A percentile compares a stretch with the other conserved stretches of the same genome.
Conservation (phyloP, 2,113 vertebrate species). For the Odobenus rosmarus region DNA sequence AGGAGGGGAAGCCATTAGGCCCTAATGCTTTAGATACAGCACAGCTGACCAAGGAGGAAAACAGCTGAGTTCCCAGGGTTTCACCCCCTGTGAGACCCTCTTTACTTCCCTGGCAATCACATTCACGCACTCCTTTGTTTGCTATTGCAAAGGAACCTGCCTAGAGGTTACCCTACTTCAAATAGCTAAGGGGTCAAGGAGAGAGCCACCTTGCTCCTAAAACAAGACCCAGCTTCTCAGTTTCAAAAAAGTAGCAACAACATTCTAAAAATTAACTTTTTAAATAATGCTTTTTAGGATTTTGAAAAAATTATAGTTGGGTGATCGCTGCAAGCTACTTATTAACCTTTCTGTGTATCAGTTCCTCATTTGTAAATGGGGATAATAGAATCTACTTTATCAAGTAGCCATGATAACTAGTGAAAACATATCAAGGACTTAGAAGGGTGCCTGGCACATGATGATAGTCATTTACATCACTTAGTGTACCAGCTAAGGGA, state of each 20-base stretch:
- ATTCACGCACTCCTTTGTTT: neutral
- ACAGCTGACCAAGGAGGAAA: slow-evolving; percentile 55
- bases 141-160: neutral
- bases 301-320: neutral
- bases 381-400: neutral
- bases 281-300: neutral
- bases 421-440: neutral
- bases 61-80: neutral
- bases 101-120: slow-evolving; percentile 20
- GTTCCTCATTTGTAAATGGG: neutral
- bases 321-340: neutral
- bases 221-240: neutral
- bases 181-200: neutral
- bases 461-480: neutral
- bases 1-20: slow-evolving; percentile 51
- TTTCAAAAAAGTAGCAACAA: neutral
- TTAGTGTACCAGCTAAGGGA: neutral
- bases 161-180: neutral
- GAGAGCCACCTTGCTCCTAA: neutral
- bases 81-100: neutral
- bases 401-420: neutral
- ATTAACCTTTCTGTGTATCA: neutral
- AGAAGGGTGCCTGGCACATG: neutral
- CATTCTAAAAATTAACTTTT: neutral
- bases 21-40: neutral